A percentile compares a stretch with the other conserved stretches of the same genome.
Evolutionary conservation across 2,888 invertebrate species (phyloP).

Genomic region (Deroplatys truncata): DNA sequence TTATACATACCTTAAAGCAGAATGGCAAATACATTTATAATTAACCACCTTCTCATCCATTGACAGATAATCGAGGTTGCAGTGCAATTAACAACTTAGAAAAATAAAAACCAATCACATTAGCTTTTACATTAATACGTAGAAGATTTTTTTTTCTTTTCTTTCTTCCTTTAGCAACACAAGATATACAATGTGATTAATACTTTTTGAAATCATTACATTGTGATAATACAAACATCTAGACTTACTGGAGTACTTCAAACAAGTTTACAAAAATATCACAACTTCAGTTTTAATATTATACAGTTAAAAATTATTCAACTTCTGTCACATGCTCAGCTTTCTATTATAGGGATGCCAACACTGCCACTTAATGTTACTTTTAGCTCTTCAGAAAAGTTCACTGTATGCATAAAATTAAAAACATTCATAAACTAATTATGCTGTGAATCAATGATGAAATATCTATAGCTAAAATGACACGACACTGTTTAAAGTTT

Average conservation of each 20-base stretch:
- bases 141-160: not conserved
- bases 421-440: not conserved
- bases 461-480: not conserved
- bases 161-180: not conserved
- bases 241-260: not conserved
- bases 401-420: not conserved
- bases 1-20: too few relatives aligned
- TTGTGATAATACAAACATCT: not conserved
- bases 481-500: not conserved
- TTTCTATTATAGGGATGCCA: not conserved
- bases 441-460: not conserved
- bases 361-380: not conserved
- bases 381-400: not conserved
- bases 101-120: not conserved
- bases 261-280: slow-evolving; percentile 1
- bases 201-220: not conserved
- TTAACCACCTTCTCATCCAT: too few relatives aligned
- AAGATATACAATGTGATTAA: not conserved
- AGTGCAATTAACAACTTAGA: not conserved
- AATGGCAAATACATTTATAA: too few relatives aligned
- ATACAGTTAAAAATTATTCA: not conserved
- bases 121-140: not conserved
- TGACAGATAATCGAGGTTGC: too few relatives aligned
- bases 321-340: not conserved
- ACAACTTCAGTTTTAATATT: not conserved